Base-by-base conservation (phyloP, 2,888 invertebrate species). In the Rutpela maculata region DNA sequence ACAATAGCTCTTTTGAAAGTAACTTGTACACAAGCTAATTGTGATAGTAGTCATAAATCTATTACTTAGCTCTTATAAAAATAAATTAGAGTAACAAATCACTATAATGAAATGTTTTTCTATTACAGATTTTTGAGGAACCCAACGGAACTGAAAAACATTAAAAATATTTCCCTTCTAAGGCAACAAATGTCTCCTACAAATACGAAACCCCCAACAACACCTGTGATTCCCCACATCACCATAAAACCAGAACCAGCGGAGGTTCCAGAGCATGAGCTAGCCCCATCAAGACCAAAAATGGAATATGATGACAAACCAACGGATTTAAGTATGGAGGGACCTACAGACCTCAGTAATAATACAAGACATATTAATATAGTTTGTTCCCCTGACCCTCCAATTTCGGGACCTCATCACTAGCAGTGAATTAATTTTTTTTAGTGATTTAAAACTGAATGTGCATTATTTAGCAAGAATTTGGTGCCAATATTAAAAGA, bases 141-240 rank as follows among this genome's bases (percentile, higher is more conserved):
- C 89, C 98, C 98, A 71, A 95, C 96, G 56, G 98, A 97, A 90
- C 91, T 98, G 86, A 98, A 98, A 88, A 97, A 96, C 89, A 98
- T 98, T 82, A 97, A 97, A 89, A 97, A 97, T 88, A 97, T 97
- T 85, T 97, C 97, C 10, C 91, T 97, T 78, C 90, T 98, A 83
- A 92, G 97, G 67, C 97, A 97, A 89, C 95, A 95, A 89, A 93
- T 92, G 81, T 92, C 93, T n/a, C 88, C 88, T 9, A 87, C 88
- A 19, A 85, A 81, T 66, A 82, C 83, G 1, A 86, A 85, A 78
- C 81, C 85, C 12, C 82, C 87, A 75, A 65, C 81, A 82, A 77
- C 50, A 55, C 43, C 69, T 18, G 50, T 67, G n/a, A 73, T 55
- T 19, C 62, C 70, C n/a, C 71, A 71, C 11, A 62, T 76, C 11